Base-by-base conservation (phyloP, 2,888 invertebrate genomes). In the Pelosia muscerda region DNA sequence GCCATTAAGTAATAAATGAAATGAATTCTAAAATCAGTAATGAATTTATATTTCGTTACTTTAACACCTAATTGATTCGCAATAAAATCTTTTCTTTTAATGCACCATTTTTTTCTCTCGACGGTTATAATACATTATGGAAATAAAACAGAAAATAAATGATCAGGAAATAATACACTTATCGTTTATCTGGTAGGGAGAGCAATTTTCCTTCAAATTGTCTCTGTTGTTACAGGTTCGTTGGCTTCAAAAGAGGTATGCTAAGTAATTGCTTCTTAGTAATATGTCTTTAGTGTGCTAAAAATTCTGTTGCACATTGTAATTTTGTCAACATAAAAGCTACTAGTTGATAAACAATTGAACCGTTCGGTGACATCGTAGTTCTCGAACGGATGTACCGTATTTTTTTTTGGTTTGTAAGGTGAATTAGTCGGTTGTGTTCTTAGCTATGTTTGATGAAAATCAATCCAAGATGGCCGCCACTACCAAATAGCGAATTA, bases 151-250 rank as follows among this genome's bases (percentile, higher is more conserved):
- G 60, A 73, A 81, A 78, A 83, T 74, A 79, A 76, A 74, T 77
- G 72, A 72, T 26, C 38, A 75, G 75, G 77, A 86, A 87, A 84
- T 82, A 76, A 73, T 73, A 79, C 79, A 69, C 77, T 79, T 79
- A 77, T 71, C 70, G 65, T 72, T 75, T 78, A 81, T 84, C 77
- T 63, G 57, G 10, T 26, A 25, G 26, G 55, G 25, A 55, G 54
- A 66, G 54, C 49, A 67, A 63, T 31, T 28, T 57, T 28, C 55
- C 15, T 26, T 55, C 8, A 26, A 55, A 55, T 55, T 25, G 55
- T 55, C 55, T 15, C 1, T 15, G 25, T 26, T 55, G 25, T 15
- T 49, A 49, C 49, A 42, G 42, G 42, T 42, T 42, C 42, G 49
- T 49, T 57, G 28, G 2, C 57, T 26, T 57, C n/a, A 15, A 57